phyloP scores from a whole-genome alignment of 2,113 vertebrate genomes.

The Melozone crissalis region DNA sequence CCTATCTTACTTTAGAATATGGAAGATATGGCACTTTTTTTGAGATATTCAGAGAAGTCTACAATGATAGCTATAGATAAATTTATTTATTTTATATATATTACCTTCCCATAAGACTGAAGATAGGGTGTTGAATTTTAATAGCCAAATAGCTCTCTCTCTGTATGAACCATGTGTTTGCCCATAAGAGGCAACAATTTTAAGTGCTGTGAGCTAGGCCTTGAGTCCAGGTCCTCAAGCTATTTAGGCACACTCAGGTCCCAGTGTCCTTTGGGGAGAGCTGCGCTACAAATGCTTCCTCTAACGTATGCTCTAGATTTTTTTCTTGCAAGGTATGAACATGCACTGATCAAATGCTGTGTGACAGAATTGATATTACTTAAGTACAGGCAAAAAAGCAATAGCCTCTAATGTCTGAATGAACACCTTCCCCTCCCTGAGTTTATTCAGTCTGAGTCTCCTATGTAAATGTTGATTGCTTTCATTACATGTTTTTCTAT shows the following conservation, averaged over 20 bases:
- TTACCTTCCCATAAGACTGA: neutral
- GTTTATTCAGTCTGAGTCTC: neutral
- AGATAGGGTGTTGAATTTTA: neutral
- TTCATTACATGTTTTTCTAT: neutral
- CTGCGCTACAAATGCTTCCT: neutral
- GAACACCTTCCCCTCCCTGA: neutral
- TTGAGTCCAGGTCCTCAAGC: neutral
- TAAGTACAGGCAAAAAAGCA: neutral
- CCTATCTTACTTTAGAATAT: neutral
- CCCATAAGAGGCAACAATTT: neutral
- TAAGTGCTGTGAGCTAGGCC: neutral
- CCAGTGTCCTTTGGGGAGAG: neutral
- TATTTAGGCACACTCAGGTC: neutral
- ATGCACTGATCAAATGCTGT: neutral
- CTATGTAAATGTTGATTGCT: neutral
- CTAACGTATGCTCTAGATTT: neutral
- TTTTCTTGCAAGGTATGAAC: neutral
- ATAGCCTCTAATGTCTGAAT: neutral
- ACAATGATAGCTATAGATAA: neutral
- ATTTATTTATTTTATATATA: neutral
- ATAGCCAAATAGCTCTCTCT: fast-evolving
- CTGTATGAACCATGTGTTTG: neutral
- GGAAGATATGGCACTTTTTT: neutral
- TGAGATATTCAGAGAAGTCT: neutral
- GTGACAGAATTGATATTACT: neutral